These are phyloP conservation scores for Hydrozoanthus gracilis DNA, from an alignment of 92 coral and sea anemone species.

Conservation along the genomic window DNA sequence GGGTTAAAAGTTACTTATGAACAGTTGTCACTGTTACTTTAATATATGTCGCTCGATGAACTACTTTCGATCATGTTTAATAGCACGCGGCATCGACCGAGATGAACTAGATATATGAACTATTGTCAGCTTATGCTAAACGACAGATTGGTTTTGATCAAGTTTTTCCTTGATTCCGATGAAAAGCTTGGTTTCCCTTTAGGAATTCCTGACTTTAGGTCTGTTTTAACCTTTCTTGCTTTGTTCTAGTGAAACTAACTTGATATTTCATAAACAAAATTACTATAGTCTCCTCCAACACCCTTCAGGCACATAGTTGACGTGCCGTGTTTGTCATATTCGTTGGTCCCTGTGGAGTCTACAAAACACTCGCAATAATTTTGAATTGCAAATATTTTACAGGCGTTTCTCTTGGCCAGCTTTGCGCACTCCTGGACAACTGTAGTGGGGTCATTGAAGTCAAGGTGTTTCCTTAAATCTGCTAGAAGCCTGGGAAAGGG, in stretches of 20 bases:
- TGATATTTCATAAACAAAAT: slow-evolving; percentile 46
- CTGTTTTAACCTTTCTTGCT: not conserved
- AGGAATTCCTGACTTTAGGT: no score
- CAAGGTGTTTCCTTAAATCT: not conserved
- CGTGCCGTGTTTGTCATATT: slow-evolving; percentile 35
- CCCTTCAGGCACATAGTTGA: slow-evolving; percentile 44
- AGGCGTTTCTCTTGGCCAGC: slow-evolving; percentile 20
- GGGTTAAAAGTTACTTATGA: no score
- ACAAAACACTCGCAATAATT: slow-evolving; percentile 60
- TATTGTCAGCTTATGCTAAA: no score
- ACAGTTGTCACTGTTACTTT: no score
- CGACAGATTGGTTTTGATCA: no score
- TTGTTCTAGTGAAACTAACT: not conserved
- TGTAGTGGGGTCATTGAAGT: slow-evolving; percentile 9
- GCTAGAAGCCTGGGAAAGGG: slow-evolving; percentile 35
- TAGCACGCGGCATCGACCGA: no score
- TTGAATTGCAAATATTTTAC: slow-evolving; percentile 48
- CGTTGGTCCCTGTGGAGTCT: slow-evolving; percentile 2
- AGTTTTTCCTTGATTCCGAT: no score
- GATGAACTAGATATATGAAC: no score
- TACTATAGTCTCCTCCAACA: slow-evolving; percentile 47
- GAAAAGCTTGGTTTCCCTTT: no score
- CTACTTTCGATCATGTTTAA: no score
- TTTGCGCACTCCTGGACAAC: slow-evolving; percentile 26
- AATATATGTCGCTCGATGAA: no score